phyloP scores from a whole-genome alignment of 2,797 vertebrate genomes.

The Caiman crocodilus region DNA sequence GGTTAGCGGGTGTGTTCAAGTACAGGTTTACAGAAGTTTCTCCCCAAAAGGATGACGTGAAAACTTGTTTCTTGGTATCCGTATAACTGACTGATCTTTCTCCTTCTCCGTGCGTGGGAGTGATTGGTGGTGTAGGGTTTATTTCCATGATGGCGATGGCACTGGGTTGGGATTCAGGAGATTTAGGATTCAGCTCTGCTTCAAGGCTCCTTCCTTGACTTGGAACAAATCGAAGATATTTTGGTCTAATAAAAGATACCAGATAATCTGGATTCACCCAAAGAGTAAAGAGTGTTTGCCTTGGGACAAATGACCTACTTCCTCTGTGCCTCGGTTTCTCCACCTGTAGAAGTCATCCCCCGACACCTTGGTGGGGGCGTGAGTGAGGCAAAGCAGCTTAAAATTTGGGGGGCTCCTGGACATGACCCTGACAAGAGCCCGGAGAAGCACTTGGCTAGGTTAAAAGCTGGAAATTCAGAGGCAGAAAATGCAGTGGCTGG shows the following conservation, averaged over 20 bases:
- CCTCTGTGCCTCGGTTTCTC: background rate
- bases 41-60: background rate
- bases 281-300: no score
- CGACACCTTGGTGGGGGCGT: background rate
- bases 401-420: background rate
- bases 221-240: background rate
- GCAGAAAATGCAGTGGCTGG: background rate
- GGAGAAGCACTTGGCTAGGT: background rate
- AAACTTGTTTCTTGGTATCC: background rate
- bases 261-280: no score
- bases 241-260: no score
- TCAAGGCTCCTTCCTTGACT: fast-evolving
- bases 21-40: background rate
- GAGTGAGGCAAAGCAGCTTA: fast-evolving
- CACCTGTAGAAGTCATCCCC: background rate
- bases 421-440: background rate
- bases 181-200: background rate
- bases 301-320: background rate
- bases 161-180: fast-evolving
- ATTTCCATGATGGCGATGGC: background rate
- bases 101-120: background rate
- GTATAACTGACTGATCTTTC: background rate
- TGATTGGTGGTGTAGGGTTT: background rate
- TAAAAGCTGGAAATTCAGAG: background rate
- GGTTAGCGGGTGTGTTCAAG: background rate